These are phyloP conservation scores for Amia ocellicauda DNA, from an alignment of 2,113 vertebrate species.

Conservation along the genomic window DNA sequence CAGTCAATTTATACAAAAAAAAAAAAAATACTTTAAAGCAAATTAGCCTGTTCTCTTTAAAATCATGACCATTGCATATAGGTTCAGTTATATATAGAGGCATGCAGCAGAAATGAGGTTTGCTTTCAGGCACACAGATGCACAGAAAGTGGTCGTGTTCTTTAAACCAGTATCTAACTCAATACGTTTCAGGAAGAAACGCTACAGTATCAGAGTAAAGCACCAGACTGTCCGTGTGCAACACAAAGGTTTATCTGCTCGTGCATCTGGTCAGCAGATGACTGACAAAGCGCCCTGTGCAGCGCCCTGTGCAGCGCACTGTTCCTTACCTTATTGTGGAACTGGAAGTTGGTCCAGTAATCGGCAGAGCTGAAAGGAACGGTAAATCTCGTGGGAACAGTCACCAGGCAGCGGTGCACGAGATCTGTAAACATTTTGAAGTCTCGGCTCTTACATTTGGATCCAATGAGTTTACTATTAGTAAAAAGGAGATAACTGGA, in stretches of 20 bases:
- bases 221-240: conserved; percentile 4
- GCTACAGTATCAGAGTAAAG: conserved; percentile 2
- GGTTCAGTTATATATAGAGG: too few relatives aligned
- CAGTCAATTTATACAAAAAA: too few relatives aligned
- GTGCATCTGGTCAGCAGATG: conserved; percentile 15
- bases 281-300: background rate
- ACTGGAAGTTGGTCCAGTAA: conserved; percentile 93
- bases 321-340: conserved; percentile 88
- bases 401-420: conserved; percentile 89
- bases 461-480: conserved; percentile 71
- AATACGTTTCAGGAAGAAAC: background rate
- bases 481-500: conserved; percentile 85
- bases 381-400: conserved; percentile 79
- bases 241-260: background rate
- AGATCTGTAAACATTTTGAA: conserved; percentile 81
- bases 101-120: too few relatives aligned
- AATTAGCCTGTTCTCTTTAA: too few relatives aligned
- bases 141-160: too few relatives aligned
- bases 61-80: too few relatives aligned
- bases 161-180: background rate
- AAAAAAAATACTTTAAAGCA: too few relatives aligned
- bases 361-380: conserved; percentile 86
- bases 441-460: conserved; percentile 64
- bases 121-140: too few relatives aligned
- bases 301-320: background rate